These are phyloP conservation scores for Orthonevra nobilis DNA, from an alignment of 2,888 invertebrate species.

Conservation along the genomic window DNA sequence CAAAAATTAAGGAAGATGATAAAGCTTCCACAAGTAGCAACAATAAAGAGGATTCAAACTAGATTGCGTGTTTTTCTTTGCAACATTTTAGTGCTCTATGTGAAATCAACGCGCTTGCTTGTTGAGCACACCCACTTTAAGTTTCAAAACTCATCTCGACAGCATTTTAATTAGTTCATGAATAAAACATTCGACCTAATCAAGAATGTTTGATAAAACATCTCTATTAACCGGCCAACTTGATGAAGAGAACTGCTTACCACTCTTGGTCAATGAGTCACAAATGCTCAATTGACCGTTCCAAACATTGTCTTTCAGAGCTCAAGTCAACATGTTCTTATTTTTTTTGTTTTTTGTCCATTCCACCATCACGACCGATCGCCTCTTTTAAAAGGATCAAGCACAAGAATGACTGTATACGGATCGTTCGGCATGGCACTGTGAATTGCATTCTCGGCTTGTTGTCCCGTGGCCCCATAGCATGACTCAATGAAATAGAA, in stretches of 20 bases:
- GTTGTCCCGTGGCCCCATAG: conserved; percentile 22
- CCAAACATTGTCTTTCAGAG: not conserved
- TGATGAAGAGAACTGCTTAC: conserved; percentile 7
- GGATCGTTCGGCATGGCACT: not conserved
- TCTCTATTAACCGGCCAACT: conserved; percentile 25
- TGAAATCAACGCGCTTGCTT: too few relatives aligned
- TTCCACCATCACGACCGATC: conserved; percentile 8
- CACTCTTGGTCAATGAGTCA: conserved; percentile 49
- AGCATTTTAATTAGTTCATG: conserved; percentile 49
- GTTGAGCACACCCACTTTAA: too few relatives aligned
- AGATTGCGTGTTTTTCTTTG: too few relatives aligned
- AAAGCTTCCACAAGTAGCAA: too few relatives aligned
- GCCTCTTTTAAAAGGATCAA: conserved; percentile 41
- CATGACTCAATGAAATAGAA: conserved; percentile 57
- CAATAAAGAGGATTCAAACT: too few relatives aligned
- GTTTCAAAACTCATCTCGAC: too few relatives aligned
- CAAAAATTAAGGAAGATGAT: too few relatives aligned
- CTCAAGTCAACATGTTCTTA: not conserved
- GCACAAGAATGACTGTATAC: conserved; percentile 8
- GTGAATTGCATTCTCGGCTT: conserved; percentile 13
- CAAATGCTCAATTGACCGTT: conserved; percentile 18
- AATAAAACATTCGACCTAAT: conserved; percentile 31
- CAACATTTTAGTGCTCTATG: too few relatives aligned
- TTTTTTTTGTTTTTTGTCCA: not conserved
- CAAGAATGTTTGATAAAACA: conserved; percentile 30